Evolutionary conservation across 1,140 invertebrate species (phyloP).

Genomic region (Pseudomyrmex cubaensis): DNA sequence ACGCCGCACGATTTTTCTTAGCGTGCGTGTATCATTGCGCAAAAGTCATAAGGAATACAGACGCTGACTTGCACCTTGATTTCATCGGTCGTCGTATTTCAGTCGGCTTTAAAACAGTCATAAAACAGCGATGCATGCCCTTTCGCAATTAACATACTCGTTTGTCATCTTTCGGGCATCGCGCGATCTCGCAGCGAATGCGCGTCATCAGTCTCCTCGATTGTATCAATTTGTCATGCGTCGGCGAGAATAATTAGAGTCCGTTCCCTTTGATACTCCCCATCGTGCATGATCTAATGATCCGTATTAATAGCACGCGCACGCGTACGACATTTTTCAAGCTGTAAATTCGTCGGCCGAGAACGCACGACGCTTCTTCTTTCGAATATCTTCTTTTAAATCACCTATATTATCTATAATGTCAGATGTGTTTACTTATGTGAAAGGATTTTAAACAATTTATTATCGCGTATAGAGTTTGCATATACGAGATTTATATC

Average conservation of each 20-base stretch:
- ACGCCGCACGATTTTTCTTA: conserved; percentile 44
- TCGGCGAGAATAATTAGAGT: conserved; percentile 55
- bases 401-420: too few species aligned
- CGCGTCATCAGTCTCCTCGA: conserved; percentile 42
- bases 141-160: conserved; percentile 67
- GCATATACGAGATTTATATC: conserved; percentile 13
- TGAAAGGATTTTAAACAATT: not conserved
- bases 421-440: not conserved
- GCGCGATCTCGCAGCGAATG: conserved; percentile 19
- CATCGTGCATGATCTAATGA: conserved; percentile 47
- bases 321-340: conserved; percentile 50
- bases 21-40: conserved; percentile 51
- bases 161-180: conserved; percentile 51
- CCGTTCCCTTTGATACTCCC: conserved; percentile 36
- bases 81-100: conserved; percentile 78
- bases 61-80: conserved; percentile 71
- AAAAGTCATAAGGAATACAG: conserved; percentile 74
- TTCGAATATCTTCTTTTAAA: not conserved
- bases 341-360: conserved; percentile 1
- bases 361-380: not conserved
- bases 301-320: conserved; percentile 44
- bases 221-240: conserved; percentile 48
- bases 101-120: conserved; percentile 77
- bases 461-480: not conserved
- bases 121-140: conserved; percentile 74